A percentile compares a stretch with the other conserved stretches of the same genome.
phyloP scores from a whole-genome alignment of 1,140 invertebrate genomes.

The Drosophila ogumai region DNA sequence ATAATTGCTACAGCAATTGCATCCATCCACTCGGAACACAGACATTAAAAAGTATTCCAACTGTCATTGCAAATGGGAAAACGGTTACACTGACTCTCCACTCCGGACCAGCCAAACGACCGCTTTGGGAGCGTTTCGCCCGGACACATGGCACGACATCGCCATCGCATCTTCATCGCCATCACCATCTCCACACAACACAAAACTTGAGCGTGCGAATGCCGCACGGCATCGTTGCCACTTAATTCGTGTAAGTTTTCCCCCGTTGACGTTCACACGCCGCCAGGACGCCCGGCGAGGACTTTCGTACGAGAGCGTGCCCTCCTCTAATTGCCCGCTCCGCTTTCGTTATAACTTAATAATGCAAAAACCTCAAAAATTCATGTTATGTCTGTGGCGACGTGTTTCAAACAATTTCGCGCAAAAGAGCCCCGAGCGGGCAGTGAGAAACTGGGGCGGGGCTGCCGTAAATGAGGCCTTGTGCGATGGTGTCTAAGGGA shows the following conservation, averaged over 20 bases:
- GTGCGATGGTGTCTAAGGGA: constrained; percentile 22
- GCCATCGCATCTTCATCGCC: not conserved
- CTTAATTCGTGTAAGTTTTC: constrained; percentile 71
- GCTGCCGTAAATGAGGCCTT: constrained; percentile 11
- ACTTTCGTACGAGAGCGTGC: constrained; percentile 4
- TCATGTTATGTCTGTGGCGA: constrained; percentile 59
- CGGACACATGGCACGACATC: constrained; percentile 26
- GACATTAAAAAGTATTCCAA: constrained; percentile 66
- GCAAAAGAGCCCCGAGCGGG: constrained; percentile 27
- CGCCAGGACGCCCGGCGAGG: constrained; percentile 5
- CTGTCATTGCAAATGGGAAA: constrained; percentile 51
- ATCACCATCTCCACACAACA: constrained; percentile 3
- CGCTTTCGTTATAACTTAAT: constrained; percentile 70
- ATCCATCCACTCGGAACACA: constrained; percentile 18
- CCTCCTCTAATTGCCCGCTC: constrained; percentile 65
- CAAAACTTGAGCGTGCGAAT: constrained; percentile 25
- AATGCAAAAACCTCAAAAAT: constrained; percentile 74
- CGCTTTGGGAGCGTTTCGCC: constrained; percentile 58
- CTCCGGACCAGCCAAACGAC: constrained; percentile 57
- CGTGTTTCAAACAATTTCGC: constrained; percentile 75
- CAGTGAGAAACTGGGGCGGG: constrained; percentile 13
- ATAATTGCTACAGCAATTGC: constrained; percentile 60
- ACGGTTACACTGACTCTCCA: constrained; percentile 32
- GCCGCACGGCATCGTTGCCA: constrained; percentile 52
- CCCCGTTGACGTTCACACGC: constrained; percentile 48